Conservation (phyloP, 1,140 invertebrate species). For the Proctacanthus coquilletti region DNA sequence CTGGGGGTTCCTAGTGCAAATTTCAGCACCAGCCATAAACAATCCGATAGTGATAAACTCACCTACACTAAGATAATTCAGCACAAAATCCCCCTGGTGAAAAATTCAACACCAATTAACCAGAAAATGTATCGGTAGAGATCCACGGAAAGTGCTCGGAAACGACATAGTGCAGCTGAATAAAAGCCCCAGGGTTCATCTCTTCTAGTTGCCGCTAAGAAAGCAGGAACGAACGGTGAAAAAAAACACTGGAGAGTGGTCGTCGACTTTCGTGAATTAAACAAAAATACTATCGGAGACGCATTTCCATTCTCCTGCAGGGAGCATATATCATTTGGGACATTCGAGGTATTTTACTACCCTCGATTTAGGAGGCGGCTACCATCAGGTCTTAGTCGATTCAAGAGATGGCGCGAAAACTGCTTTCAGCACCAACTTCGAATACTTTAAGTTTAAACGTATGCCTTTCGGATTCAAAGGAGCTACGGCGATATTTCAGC, state of each 20-base stretch:
- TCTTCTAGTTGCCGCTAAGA: constrained; percentile 9
- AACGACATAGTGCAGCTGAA: neutral
- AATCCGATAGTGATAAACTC: no score
- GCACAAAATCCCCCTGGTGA: no score
- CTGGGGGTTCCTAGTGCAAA: no score
- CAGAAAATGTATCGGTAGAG: no score
- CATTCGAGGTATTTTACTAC: constrained; percentile 23
- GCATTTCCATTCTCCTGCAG: constrained; percentile 32
- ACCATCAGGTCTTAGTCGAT: constrained; percentile 31
- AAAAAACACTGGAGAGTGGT: constrained; percentile 15
- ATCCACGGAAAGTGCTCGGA: neutral
- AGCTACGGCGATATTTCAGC: constrained; percentile 15
- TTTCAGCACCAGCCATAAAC: no score
- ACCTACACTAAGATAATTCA: no score
- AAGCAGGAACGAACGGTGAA: constrained; percentile 7
- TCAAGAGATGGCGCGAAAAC: constrained; percentile 27
- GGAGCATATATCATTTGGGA: constrained; percentile 24
- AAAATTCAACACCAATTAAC: no score
- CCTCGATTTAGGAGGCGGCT: constrained; percentile 30
- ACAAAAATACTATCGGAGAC: constrained; percentile 24
- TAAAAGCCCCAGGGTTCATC: constrained; percentile 8
- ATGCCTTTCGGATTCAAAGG: constrained; percentile 31
- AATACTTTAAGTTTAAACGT: constrained; percentile 26
- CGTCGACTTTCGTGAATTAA: constrained; percentile 19
- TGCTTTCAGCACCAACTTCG: constrained; percentile 22